These are phyloP conservation scores for Nomada ruficornis DNA, from an alignment of 2,888 invertebrate species.

Conservation along the genomic window DNA sequence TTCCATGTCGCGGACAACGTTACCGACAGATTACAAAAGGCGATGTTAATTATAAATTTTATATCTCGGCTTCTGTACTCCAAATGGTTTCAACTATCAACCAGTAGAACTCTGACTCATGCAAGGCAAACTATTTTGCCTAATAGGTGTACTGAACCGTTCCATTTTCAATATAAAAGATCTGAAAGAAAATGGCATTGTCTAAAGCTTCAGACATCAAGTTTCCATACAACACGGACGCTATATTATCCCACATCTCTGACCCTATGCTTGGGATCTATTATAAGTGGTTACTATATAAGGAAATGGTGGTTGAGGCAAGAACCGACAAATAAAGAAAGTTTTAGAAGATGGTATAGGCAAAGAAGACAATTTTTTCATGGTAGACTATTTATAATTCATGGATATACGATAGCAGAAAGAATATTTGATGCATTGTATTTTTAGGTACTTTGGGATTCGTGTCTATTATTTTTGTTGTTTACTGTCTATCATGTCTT, in stretches of 20 bases:
- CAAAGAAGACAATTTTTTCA: slow-evolving; percentile 54
- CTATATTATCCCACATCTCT: slow-evolving; percentile 76
- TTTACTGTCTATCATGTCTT: slow-evolving; percentile 83
- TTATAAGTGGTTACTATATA: slow-evolving; percentile 80
- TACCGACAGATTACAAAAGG: no score
- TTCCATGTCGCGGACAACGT: no score
- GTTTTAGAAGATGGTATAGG: slow-evolving; percentile 71
- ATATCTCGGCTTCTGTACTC: background rate
- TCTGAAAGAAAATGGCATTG: slow-evolving; percentile 18
- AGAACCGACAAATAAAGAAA: slow-evolving; percentile 79
- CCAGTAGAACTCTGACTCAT: background rate
- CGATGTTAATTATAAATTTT: no score
- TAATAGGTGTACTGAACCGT: background rate
- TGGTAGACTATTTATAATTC: slow-evolving; percentile 56
- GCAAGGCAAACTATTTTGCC: background rate
- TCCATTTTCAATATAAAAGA: background rate
- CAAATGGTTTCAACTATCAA: slow-evolving; percentile 1
- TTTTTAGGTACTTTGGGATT: slow-evolving; percentile 72
- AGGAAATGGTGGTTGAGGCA: slow-evolving; percentile 84
- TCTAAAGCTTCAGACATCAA: slow-evolving; percentile 44
- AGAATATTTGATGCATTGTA: slow-evolving; percentile 10
- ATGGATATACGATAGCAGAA: slow-evolving; percentile 14
- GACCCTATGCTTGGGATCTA: slow-evolving; percentile 78
- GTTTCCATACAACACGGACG: slow-evolving; percentile 75
- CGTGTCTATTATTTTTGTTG: slow-evolving; percentile 60